Base-by-base conservation (phyloP, 2,888 invertebrate genomes). In the Scaptomyza caliginosa region DNA sequence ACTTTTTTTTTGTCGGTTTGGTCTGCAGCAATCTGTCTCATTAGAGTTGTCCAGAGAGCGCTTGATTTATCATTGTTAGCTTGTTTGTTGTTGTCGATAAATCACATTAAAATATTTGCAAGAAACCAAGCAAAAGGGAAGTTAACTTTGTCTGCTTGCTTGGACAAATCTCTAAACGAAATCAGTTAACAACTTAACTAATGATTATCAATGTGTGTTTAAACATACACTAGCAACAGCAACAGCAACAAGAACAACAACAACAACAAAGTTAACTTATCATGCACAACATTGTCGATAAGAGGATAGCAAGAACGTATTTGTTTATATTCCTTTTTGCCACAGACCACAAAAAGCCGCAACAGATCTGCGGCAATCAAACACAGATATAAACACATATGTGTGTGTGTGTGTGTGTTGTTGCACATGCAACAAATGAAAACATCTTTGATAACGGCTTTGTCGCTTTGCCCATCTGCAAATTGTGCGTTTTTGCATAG, bases 161-260 rank as follows among this genome's bases (percentile, higher is more conserved):
- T 51, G 74, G 88, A 85, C 86, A 84, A 84, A 84, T 84, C 84
- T 84, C 73, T 77, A 85, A 84, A 62, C 67, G 86, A 59, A 79
- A 84, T 84, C 84, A 82, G 84, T 87, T 87, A 84, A 84, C 84
- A 86, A 86, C 88, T 87, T 83, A 84, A 84, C 84, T 84, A 84
- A 84, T 84, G 88, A 83, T 87, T 78, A 87, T 85, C 83, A 74
- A 69, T 80, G 77, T 80, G 70, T 71, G 71, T 63, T 83, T 69
- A 70, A 78, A 54, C 75, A 60, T 67, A 39, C 60, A 57, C 8
- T 42, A 52, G 17, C 6, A 13, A n/a, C 24, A 40, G 36, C 26
- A 39, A n/a, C n/a, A n/a, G n/a, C n/a, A n/a, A n/a, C n/a, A n/a
- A n/a, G n/a, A n/a, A n/a, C n/a, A 57, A 11, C 45, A 52, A 19